Evolutionary conservation across 2,113 vertebrate genomes (phyloP).

Genomic region (Mus musculus): DNA sequence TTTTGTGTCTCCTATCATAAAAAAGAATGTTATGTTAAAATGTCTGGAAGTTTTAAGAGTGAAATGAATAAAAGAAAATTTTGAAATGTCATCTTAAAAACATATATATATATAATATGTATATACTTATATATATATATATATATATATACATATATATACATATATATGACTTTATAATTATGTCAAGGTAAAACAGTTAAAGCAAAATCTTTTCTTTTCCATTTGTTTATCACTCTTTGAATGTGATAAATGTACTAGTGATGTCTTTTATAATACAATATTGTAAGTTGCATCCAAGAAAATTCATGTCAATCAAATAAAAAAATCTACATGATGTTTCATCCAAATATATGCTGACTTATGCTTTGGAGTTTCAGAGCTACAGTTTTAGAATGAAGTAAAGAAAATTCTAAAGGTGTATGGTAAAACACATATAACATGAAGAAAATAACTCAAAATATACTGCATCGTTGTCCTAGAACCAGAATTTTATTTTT

Average conservation of each 20-base stretch:
- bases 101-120: too few relatives aligned
- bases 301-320: background rate
- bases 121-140: too few relatives aligned
- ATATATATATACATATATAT: too few relatives aligned
- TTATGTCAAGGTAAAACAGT: background rate
- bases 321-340: background rate
- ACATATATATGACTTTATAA: background rate
- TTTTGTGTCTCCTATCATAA: constrained; percentile 49
- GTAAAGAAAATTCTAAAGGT: background rate
- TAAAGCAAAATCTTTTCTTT: background rate
- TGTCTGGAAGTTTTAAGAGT: background rate
- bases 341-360: constrained; percentile 10
- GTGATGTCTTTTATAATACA: background rate
- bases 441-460: background rate
- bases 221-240: background rate
- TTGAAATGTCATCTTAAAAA: background rate
- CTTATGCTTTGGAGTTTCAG: background rate
- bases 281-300: background rate
- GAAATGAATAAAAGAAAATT: constrained; percentile 17
- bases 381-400: constrained; percentile 29
- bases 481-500: background rate
- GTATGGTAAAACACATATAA: background rate
- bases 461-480: fast-evolving
- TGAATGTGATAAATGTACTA: constrained; percentile 3
- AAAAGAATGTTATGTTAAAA: constrained; percentile 72